Evolutionary conservation across 2,113 vertebrate genomes (phyloP).

Genomic region (Oncorhynchus clarkii): DNA sequence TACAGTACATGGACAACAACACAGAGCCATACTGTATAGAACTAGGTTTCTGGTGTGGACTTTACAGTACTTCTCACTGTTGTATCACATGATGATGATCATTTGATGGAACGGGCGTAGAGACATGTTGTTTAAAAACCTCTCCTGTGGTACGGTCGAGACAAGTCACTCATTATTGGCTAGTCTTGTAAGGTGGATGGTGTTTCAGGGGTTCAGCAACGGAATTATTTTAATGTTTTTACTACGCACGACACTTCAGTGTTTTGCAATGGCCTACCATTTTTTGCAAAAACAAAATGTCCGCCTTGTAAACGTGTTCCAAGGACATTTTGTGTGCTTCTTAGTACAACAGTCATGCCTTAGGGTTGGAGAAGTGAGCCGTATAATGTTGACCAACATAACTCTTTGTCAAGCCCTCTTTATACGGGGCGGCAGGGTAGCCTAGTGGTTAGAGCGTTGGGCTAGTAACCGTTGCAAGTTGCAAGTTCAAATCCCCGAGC

Average conservation of each 20-base stretch:
- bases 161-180: neutral
- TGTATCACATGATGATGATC: neutral
- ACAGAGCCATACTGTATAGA: neutral
- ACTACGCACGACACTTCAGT: no score
- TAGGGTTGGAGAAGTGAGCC: constrained; percentile 4
- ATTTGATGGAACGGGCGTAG: neutral
- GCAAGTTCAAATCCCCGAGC: no score
- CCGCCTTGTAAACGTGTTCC: neutral
- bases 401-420: neutral
- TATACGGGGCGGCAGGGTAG: no score
- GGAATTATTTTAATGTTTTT: neutral
- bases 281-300: neutral
- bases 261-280: neutral
- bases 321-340: constrained; percentile 12
- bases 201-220: neutral
- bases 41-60: neutral
- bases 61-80: neutral
- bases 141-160: neutral
- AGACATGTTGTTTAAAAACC: neutral
- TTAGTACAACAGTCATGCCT: neutral
- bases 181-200: neutral
- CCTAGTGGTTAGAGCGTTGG: no score
- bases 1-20: neutral
- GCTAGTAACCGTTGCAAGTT: no score
- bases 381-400: neutral